These are phyloP conservation scores for Lasioglossum albipes DNA, from an alignment of 1,140 invertebrate genomes.

Conservation along the genomic window DNA sequence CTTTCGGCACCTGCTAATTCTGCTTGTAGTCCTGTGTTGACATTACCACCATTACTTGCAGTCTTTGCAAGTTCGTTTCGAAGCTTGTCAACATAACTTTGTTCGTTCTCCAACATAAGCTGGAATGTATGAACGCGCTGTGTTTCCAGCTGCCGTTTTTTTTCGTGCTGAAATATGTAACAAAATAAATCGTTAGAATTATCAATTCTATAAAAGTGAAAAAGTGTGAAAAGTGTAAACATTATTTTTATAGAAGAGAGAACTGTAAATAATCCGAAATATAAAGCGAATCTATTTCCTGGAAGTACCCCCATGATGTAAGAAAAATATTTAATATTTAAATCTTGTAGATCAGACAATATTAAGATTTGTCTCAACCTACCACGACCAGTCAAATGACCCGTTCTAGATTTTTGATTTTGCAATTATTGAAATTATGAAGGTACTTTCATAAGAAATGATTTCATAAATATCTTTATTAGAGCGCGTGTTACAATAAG, in stretches of 20 bases:
- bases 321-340: not conserved
- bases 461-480: too few species aligned
- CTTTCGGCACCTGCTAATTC: conserved; percentile 83
- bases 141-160: conserved; percentile 87
- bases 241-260: not conserved
- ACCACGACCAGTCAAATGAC: too few species aligned
- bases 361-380: too few species aligned
- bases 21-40: conserved; percentile 74
- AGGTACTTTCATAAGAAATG: too few species aligned
- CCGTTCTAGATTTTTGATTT: too few species aligned
- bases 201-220: not conserved
- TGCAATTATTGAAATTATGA: too few species aligned
- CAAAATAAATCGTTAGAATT: not conserved
- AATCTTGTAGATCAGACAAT: not conserved
- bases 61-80: conserved; percentile 82
- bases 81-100: conserved; percentile 86
- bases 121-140: conserved; percentile 88
- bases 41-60: conserved; percentile 77
- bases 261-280: not conserved
- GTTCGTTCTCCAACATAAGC: conserved; percentile 90
- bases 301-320: not conserved
- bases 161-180: conserved; percentile 84
- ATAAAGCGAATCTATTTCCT: too few species aligned
- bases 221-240: not conserved
- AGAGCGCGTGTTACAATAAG: too few species aligned